Evolutionary conservation across 2,797 vertebrate species (phyloP).

Genomic region (Sebastes elongatus): DNA sequence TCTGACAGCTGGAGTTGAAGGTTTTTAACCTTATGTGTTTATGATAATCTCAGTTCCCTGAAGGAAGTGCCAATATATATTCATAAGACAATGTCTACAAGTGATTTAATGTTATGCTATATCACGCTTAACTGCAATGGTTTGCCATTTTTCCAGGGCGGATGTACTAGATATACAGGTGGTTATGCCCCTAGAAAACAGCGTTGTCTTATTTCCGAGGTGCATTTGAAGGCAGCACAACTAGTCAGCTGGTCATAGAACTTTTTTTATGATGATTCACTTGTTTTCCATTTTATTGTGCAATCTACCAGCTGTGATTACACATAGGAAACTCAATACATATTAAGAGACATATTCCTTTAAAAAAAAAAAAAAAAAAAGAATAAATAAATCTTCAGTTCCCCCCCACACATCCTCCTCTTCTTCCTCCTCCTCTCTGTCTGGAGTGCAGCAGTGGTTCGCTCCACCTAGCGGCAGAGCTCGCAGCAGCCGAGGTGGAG

Average conservation of each 20-base stretch:
- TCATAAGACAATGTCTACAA: not conserved
- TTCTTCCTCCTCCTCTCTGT: not conserved
- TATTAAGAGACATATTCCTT: not conserved
- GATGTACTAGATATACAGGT: not conserved
- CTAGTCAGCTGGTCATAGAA: not conserved
- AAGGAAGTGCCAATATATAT: not conserved
- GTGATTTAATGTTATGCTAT: not conserved
- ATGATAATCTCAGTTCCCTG: not conserved
- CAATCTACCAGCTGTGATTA: not conserved
- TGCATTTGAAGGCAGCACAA: constrained; percentile 38
- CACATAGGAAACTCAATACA: accelerated
- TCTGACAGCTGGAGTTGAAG: not conserved
- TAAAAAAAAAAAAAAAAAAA: not conserved
- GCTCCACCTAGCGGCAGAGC: constrained; percentile 60
- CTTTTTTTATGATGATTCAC: not conserved
- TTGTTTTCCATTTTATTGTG: not conserved
- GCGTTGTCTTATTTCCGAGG: constrained; percentile 13
- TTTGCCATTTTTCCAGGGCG: not conserved
- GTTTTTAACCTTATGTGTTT: not conserved
- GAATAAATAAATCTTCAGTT: not conserved
- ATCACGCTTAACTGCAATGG: too few species aligned
- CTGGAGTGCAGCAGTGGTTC: not conserved
- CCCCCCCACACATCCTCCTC: not conserved
- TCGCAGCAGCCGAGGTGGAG: not conserved
- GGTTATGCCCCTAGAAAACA: not conserved